Conservation (phyloP, 2,888 invertebrate species). For the Xestia ashworthii region DNA sequence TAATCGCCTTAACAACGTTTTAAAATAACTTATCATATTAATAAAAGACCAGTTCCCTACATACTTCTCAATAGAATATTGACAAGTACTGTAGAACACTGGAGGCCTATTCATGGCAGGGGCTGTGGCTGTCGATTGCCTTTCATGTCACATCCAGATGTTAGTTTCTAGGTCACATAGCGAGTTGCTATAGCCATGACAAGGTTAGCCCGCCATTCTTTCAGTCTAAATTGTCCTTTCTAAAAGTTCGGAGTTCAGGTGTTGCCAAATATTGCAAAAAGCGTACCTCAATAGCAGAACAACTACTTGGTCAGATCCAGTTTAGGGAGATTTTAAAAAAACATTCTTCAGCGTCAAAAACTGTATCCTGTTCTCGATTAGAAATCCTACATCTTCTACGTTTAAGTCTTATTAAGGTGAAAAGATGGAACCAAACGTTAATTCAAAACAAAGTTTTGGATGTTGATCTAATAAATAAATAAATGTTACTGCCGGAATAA, state of each 20-base stretch:
- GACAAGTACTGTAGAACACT: slow-evolving; percentile 3
- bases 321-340: too few species aligned
- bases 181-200: not conserved
- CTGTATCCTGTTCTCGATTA: not conserved
- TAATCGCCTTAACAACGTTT: not conserved
- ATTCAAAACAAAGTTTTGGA: not conserved
- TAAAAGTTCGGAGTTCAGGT: not conserved
- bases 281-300: not conserved
- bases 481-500: not conserved
- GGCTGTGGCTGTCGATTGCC: slow-evolving; percentile 18
- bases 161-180: slow-evolving; percentile 58
- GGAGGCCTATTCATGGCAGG: slow-evolving; percentile 40
- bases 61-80: slow-evolving; percentile 1
- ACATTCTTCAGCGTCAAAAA: not conserved
- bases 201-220: slow-evolving; percentile 39
- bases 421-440: too few species aligned
- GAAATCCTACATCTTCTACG: not conserved
- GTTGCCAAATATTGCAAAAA: not conserved
- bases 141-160: slow-evolving; percentile 63
- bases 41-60: not conserved
- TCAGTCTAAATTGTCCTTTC: slow-evolving; percentile 12
- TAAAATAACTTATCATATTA: not conserved
- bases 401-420: not conserved
- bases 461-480: too few species aligned
- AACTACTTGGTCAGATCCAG: not conserved